These are phyloP conservation scores for Benitochromis conjunctus DNA, from an alignment of 2,113 vertebrate genomes.

Conservation along the genomic window DNA sequence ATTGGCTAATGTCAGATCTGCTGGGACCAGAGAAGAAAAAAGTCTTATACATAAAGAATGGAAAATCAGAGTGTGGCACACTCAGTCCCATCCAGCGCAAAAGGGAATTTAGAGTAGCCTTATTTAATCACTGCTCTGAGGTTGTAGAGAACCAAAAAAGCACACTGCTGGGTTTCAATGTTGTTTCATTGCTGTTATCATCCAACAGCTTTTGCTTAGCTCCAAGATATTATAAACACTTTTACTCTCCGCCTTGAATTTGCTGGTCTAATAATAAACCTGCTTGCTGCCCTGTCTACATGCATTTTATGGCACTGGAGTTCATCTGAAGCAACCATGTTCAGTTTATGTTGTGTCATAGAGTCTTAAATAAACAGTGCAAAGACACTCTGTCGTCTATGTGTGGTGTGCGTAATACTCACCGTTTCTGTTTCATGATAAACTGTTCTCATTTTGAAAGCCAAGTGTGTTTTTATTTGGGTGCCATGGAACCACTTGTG, in stretches of 20 bases:
- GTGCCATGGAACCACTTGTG: neutral
- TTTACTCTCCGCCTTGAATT: neutral
- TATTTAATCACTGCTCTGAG: neutral
- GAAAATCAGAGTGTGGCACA: neutral
- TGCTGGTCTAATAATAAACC: slow-evolving; percentile 17
- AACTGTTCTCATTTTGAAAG: neutral
- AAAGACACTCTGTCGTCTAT: neutral
- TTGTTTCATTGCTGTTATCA: neutral
- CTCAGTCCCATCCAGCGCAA: neutral
- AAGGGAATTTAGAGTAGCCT: neutral
- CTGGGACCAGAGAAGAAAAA: neutral
- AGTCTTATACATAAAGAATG: slow-evolving; percentile 4
- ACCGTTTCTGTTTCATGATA: neutral
- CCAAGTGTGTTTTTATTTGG: neutral
- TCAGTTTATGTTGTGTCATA: neutral
- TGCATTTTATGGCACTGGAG: neutral
- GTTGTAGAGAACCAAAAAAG: neutral
- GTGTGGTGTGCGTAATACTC: neutral
- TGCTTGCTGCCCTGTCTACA: neutral
- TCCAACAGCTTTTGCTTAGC: neutral
- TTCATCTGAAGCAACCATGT: neutral
- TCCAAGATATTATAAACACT: slow-evolving; percentile 2
- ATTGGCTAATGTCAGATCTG: slow-evolving; percentile 44
- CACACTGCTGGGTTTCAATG: neutral
- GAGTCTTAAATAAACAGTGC: neutral